Base-by-base conservation (phyloP, 2,888 invertebrate species). In the Tupiocoris notatus region DNA sequence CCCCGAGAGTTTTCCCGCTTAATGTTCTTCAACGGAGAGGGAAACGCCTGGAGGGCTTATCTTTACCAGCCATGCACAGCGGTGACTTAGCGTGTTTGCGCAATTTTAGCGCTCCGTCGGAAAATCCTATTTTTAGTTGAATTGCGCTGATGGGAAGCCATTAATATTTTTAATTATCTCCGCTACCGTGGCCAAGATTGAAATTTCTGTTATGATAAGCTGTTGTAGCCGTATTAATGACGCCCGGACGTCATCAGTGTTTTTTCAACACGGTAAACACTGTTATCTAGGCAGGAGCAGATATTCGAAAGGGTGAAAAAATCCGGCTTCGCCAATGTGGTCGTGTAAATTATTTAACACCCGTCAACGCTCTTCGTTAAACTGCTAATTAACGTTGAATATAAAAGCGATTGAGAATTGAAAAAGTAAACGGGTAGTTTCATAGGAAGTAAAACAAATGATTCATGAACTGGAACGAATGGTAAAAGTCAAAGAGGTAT, bases 61-160 rank as follows among this genome's bases (percentile, higher is more conserved):
- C 70, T 70, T 70, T 20, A 24, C 58, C 9, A n/a, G 59, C 70
- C 70, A 70, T 70, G 70, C 70, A 59, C 58, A 24, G n/a, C 65
- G 23, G 59, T 70, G 70, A 70, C 70, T 70, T 70, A 59, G 70
- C 70, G 59, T 70, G 70, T 70, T 70, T 70, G 70, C 59, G 59
- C 70, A 39, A 39, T 70, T 70, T 70, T 59, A 22, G 54, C 59
- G 12, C 58, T 58, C 16, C 18, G 17, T 23, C 17, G 21, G 59
- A 58, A 68, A 57, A 21, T 58, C 23, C 1, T 21, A 6, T n/a
- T 39, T 39, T 39, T 39, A 39, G 39, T 39, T 39, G 39, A 39
- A 39, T 39, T 39, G 39, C 39, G 39, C 12, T 3, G 39, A 39
- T 39, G 39, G 39, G 39, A 24, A 12, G 57, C 56, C 67, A 24